Percentiles rank a stretch among this genome's conserved stretches.
Evolutionary conservation across 2,797 vertebrate genomes (phyloP).

Genomic region (Lemur catta): DNA sequence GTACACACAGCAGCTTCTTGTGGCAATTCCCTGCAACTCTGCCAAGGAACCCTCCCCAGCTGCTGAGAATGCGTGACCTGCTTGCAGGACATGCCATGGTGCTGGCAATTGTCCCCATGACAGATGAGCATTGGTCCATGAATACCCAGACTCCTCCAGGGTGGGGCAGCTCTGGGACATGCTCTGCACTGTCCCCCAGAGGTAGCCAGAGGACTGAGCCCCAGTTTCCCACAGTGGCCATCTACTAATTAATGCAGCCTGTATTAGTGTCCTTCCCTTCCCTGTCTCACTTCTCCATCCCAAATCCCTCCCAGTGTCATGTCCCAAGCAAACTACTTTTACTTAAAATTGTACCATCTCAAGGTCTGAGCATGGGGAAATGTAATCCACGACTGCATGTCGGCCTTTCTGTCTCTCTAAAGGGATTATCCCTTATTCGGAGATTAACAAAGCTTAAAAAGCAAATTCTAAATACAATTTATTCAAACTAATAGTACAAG

Average conservation of each 20-base stretch:
- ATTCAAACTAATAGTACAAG: neutral
- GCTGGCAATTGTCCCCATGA: neutral
- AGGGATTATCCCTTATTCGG: neutral
- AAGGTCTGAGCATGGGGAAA: neutral
- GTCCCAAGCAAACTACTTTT: neutral
- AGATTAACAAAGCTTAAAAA: neutral
- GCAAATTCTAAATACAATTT: neutral
- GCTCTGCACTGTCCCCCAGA: neutral
- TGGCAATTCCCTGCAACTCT: rapidly evolving
- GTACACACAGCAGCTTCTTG: neutral
- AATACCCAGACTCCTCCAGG: neutral
- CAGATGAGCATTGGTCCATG: neutral
- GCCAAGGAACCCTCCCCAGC: neutral
- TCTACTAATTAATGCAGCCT: neutral
- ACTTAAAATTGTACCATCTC: neutral
- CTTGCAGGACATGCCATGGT: neutral
- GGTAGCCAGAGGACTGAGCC: neutral
- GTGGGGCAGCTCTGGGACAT: neutral
- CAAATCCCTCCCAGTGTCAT: neutral
- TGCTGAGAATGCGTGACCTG: neutral
- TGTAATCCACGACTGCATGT: neutral
- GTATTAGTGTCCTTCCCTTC: rapidly evolving
- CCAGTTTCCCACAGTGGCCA: no score
- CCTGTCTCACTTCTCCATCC: neutral
- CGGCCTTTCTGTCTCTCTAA: neutral